A percentile compares a stretch with the other conserved stretches of the same genome.
Evolutionary conservation across 2,888 invertebrate genomes (phyloP).

Genomic region (Amphipyra tragopoginis): DNA sequence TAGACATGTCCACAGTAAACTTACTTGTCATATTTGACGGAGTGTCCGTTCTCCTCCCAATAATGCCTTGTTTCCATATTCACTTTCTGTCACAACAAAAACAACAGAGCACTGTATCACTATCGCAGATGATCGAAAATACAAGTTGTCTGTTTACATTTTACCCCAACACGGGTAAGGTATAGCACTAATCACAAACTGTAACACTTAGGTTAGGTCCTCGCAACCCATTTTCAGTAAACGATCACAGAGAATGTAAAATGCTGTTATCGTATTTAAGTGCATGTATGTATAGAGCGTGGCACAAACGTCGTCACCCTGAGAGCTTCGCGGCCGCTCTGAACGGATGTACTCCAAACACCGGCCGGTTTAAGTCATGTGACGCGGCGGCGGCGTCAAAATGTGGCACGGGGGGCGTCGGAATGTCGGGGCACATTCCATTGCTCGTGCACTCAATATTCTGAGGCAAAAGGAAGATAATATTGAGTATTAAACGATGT

Average conservation of each 20-base stretch:
- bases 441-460: constrained; percentile 39
- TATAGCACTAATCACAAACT: constrained; percentile 61
- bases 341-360: constrained; percentile 62
- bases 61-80: constrained; percentile 85
- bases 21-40: constrained; percentile 86
- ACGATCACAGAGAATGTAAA: constrained; percentile 58
- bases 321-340: constrained; percentile 70
- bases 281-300: constrained; percentile 65
- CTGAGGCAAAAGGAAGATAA: constrained; percentile 18
- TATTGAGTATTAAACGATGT: background rate
- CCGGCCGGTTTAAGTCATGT: constrained; percentile 80
- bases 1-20: constrained; percentile 46
- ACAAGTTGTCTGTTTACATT: constrained; percentile 66
- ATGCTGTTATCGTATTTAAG: constrained; percentile 69
- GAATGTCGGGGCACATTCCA: constrained; percentile 67
- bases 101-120: constrained; percentile 70
- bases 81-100: constrained; percentile 73
- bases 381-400: constrained; percentile 75
- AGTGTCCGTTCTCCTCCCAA: constrained; percentile 85
- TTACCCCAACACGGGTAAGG: constrained; percentile 49
- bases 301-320: constrained; percentile 63
- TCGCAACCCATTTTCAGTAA: constrained; percentile 72
- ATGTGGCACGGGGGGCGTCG: constrained; percentile 71
- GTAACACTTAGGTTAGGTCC: constrained; percentile 68
- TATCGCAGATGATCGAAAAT: constrained; percentile 60